These are phyloP conservation scores for Tetropium fuscum DNA, from an alignment of 2,888 invertebrate genomes.

Conservation along the genomic window DNA sequence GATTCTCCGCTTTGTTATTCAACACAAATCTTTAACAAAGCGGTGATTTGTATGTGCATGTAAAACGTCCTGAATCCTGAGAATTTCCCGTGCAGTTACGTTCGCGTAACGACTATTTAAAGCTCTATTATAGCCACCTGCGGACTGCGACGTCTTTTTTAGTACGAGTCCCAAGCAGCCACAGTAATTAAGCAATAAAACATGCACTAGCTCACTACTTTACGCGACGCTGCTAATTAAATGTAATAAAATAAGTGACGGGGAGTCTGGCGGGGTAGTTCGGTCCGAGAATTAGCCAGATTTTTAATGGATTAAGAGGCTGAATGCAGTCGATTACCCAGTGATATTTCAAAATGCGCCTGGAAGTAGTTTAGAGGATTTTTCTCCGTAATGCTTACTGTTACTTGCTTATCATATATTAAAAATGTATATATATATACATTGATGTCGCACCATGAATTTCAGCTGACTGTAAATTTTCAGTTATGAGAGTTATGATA, in stretches of 20 bases:
- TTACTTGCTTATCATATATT: too few species aligned
- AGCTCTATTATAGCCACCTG: conserved; percentile 13
- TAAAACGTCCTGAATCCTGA: background rate
- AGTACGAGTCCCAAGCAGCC: conserved; percentile 16
- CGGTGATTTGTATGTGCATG: too few species aligned
- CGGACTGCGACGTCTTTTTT: conserved; percentile 3
- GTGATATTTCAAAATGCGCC: too few species aligned
- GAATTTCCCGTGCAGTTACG: background rate
- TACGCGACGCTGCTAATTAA: conserved; percentile 38
- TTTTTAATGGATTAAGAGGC: background rate
- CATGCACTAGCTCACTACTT: conserved; percentile 32
- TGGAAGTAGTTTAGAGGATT: too few species aligned
- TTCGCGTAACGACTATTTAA: conserved; percentile 10
- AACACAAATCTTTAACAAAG: too few species aligned
- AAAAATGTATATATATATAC: too few species aligned
- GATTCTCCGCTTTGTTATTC: too few species aligned
- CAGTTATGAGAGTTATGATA: too few species aligned
- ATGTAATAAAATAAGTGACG: conserved; percentile 30
- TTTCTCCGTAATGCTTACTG: too few species aligned
- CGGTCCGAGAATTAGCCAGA: background rate
- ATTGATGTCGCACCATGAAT: too few species aligned
- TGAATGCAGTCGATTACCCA: too few species aligned
- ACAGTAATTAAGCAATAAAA: conserved; percentile 34
- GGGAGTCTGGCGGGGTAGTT: background rate
- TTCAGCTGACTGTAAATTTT: too few species aligned